Conservation (phyloP, 1,140 invertebrate genomes). For the Pachypsylla venusta region DNA sequence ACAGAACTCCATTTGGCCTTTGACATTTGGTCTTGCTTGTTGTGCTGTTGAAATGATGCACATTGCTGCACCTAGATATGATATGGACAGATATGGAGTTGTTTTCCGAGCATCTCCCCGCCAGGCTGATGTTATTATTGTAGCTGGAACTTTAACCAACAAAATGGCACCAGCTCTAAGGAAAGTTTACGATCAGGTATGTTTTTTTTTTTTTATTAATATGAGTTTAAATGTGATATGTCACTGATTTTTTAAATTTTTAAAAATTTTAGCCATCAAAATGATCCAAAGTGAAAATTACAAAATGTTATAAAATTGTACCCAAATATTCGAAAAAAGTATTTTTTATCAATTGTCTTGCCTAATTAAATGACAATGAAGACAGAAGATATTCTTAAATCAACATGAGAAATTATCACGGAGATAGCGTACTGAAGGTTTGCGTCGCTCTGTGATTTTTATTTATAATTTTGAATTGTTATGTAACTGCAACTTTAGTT, state of each 20-base stretch:
- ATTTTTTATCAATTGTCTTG: too few species aligned
- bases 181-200: constrained; percentile 74
- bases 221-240: too few species aligned
- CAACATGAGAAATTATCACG: too few species aligned
- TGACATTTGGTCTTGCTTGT: constrained; percentile 93
- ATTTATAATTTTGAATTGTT: too few species aligned
- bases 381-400: too few species aligned
- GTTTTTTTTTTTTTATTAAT: constrained; percentile 19
- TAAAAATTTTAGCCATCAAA: too few species aligned
- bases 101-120: constrained; percentile 93
- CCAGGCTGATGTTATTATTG: constrained; percentile 92
- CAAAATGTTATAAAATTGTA: constrained; percentile 5
- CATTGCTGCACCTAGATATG: constrained; percentile 92
- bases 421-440: too few species aligned
- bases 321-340: too few species aligned
- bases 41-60: constrained; percentile 99
- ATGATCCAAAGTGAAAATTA: background rate
- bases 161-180: constrained; percentile 97
- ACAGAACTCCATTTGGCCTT: constrained; percentile 79
- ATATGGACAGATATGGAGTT: constrained; percentile 89
- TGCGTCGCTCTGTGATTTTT: too few species aligned
- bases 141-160: constrained; percentile 95
- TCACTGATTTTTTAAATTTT: too few species aligned
- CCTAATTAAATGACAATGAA: too few species aligned
- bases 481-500: too few species aligned